Conservation (phyloP, 1,140 invertebrate genomes). For the Akabosia matsudoensis region DNA sequence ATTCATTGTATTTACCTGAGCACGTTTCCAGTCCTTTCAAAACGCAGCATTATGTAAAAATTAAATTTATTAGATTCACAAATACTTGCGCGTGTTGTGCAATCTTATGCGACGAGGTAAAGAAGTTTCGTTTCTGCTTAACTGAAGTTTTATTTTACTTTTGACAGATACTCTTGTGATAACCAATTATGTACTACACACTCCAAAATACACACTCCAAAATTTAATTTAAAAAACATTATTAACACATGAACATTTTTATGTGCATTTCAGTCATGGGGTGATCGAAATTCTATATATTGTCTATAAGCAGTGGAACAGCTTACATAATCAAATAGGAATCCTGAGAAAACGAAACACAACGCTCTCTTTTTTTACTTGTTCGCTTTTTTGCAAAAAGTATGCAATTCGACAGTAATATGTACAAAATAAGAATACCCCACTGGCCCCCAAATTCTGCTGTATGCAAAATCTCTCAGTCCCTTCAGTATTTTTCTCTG, state of each 20-base stretch:
- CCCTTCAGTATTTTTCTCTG: neutral
- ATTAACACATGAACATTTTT: too few species aligned
- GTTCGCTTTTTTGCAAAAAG: neutral
- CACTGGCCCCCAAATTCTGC: neutral
- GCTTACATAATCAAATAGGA: slow-evolving; percentile 2
- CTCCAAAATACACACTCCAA: too few species aligned
- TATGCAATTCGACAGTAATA: neutral
- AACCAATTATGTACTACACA: too few species aligned
- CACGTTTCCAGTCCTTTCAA: slow-evolving; percentile 41
- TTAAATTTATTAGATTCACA: neutral
- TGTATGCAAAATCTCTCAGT: neutral
- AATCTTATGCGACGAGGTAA: too few species aligned
- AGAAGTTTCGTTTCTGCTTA: too few species aligned
- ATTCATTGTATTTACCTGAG: slow-evolving; percentile 33
- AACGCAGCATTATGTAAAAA: slow-evolving; percentile 26
- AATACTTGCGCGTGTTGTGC: too few species aligned
- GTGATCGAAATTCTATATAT: too few species aligned
- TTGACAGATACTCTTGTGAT: too few species aligned
- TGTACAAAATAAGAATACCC: slow-evolving; percentile 5
- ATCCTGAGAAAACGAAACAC: neutral
- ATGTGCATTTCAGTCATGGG: too few species aligned
- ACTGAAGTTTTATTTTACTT: too few species aligned
- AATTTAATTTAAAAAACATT: too few species aligned
- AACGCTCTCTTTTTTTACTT: neutral
- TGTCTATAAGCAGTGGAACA: too few species aligned